Base-by-base conservation (phyloP, 2,797 vertebrate species). In the Pseudochirops cupreus region DNA sequence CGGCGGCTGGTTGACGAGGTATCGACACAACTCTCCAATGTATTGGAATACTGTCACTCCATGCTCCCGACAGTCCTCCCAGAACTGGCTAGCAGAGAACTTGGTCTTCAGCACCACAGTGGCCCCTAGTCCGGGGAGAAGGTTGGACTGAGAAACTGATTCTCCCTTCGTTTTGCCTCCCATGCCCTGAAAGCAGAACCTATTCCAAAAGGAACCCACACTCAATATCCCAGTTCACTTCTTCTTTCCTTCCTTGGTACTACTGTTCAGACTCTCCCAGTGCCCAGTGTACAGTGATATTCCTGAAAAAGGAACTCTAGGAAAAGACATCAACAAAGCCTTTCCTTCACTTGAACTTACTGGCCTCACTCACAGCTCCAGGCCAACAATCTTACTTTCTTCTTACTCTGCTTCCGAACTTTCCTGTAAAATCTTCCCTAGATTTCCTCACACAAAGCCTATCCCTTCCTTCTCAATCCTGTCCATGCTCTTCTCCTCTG, bases 1-100 rank as follows among this genome's bases (percentile, higher is more conserved):
- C 98, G 95, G 96, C 0, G 99, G 99, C 91, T 99, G 99, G 98
- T 99, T 99, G 97, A 99, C 97, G 0, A 99, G 98, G 98, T 99
- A 99, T 0, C 99, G 99, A 96, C 99, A 99, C 26, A 99, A 98
- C 95, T 99, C 99, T 89, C 99, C 99, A 0, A 99, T 99, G 98
- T 99, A 99, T 98, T 99, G 99, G 98, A 99, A 99, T 56, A 99
- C 98, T 0, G 99, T 99, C 97, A 99, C 99, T 0, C 99, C 91
- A 91, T 99, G 98, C 94, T 98, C 98, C 31, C 98, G 98, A 96
- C 99, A 99, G 74, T 99, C 99, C 0, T 98, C 99, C 99, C 99
- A 99, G 87, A 99, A 99, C 89, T 99, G 99, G 87, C 99, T 98
- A 56, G 99, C 99, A 0, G 99, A 99, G 98, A 99, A 99, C 97